Base-by-base conservation (phyloP, 2,797 vertebrate genomes). In the Hoplostethus atlanticus region DNA sequence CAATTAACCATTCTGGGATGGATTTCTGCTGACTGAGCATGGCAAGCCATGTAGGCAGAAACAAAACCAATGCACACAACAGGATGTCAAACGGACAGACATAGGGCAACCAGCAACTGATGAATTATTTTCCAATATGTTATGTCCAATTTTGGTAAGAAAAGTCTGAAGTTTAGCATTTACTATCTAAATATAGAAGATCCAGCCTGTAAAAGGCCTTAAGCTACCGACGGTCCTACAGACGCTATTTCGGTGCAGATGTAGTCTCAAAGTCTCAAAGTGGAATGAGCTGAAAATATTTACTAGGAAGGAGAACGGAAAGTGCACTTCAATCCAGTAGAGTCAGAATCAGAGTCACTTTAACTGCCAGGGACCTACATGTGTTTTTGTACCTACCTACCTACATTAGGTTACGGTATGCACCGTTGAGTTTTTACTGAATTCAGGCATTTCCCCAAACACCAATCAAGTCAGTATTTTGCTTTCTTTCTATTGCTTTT, bases 21-120 rank as follows among this genome's bases (percentile, higher is more conserved):
- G 53, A 58, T 55, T 73, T 89, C 63, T 88, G 92, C 88, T 89
- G 89, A 91, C 65, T 57, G 47, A 57, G 73, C 73, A 17, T 44
- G 60, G 66, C 75, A 50, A 5, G 21, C 73, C 31, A 53, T 64
- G 67, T 77, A 66, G 66, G 73, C 62, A 65, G 59, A 79, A 63
- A 78, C 36, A n/a, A 67, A 76, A 67, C 31, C 56, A 57, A 55
- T 36, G 42, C 36, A 51, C 65, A 66, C 66, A 51, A n/a, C 59
- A 7, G 56, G 63, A 60, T 64, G n/a, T 70, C 53, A 36, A 71
- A 72, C 75, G 52, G 73, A 77, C 65, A 65, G 21, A 56, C 31
- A 30, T 16, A 51, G 54, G 40, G 13, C 48, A 42, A 31, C 11
- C 15, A 56, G 34, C 13, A 34, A 15, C 13, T 34, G 28, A 28